Percentiles rank a stretch among this genome's conserved stretches.
Evolutionary conservation across 2,113 vertebrate species (phyloP).

Genomic region (Galeopterus variegatus): DNA sequence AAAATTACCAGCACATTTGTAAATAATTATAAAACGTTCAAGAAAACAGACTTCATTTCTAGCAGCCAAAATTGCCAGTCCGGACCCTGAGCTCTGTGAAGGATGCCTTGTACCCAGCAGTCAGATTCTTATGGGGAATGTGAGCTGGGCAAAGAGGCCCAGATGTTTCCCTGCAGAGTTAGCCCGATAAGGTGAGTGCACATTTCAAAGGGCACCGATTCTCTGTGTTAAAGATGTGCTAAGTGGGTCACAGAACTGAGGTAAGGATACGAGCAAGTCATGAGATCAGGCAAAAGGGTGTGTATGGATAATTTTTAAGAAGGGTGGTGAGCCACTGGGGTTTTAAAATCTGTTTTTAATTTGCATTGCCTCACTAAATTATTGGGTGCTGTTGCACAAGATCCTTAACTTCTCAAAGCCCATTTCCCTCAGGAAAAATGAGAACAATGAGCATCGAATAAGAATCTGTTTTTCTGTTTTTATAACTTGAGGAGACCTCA

Average conservation of each 20-base stretch:
- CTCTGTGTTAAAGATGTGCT: neutral
- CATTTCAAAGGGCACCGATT: neutral
- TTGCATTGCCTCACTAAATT: slow-evolving; percentile 73
- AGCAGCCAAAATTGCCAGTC: neutral
- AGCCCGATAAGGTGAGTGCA: neutral
- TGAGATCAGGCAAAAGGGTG: slow-evolving; percentile 59
- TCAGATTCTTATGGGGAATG: fast-evolving
- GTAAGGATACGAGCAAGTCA: neutral
- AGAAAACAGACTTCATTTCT: neutral
- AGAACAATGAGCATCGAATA: neutral
- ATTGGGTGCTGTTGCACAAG: slow-evolving; percentile 48
- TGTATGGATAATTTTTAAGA: neutral
- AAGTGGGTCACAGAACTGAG: slow-evolving; percentile 52
- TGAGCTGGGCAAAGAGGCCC: neutral
- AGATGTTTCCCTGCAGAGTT: neutral
- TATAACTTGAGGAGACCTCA: neutral
- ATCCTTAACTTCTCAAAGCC: slow-evolving; percentile 4
- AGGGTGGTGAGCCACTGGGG: slow-evolving; percentile 63
- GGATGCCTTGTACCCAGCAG: neutral
- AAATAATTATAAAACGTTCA: neutral
- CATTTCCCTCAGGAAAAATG: slow-evolving; percentile 38
- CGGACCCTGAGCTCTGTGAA: fast-evolving
- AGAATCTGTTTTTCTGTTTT: neutral
- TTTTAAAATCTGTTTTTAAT: slow-evolving; percentile 70
- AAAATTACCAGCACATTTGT: neutral